A percentile compares a stretch with the other conserved stretches of the same genome.
Evolutionary conservation across 2,888 invertebrate species (phyloP).

Genomic region (Capitulum mitella): DNA sequence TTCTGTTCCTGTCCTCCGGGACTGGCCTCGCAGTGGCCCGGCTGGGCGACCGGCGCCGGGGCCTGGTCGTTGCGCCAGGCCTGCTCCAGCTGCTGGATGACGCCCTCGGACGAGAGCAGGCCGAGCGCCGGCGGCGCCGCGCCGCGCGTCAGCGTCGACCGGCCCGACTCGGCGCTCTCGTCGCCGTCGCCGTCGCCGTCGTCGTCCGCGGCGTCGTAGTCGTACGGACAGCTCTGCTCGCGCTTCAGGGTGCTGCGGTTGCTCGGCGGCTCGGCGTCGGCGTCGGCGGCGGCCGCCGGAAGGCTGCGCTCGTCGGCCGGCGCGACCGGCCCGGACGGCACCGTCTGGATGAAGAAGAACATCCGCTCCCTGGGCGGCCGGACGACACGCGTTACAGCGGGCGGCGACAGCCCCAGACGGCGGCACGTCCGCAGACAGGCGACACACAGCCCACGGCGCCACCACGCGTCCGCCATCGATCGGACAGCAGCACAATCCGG

Average conservation of each 20-base stretch:
- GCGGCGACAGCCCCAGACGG: too few relatives aligned
- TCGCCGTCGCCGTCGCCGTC: slow-evolving; percentile 21
- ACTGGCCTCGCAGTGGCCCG: slow-evolving; percentile 26
- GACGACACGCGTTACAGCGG: too few relatives aligned
- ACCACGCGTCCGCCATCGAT: too few relatives aligned
- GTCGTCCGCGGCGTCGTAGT: background rate
- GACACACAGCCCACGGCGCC: too few relatives aligned
- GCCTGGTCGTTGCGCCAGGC: background rate
- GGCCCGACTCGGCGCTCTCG: slow-evolving; percentile 1
- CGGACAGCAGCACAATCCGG: too few relatives aligned
- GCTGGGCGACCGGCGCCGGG: background rate
- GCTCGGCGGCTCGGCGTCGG: slow-evolving; percentile 16
- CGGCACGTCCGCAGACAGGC: too few relatives aligned
- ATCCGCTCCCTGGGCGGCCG: slow-evolving; percentile 93
- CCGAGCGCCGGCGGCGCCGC: background rate
- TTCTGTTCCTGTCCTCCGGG: slow-evolving; percentile 29
- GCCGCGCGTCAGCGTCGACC: slow-evolving; percentile 27
- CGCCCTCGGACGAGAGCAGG: slow-evolving; percentile 2
- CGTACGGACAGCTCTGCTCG: slow-evolving; percentile 10
- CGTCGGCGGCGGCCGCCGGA: slow-evolving; percentile 30
- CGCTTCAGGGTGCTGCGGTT: slow-evolving; percentile 19
- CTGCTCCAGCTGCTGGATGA: slow-evolving; percentile 3
- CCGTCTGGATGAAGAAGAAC: slow-evolving; percentile 74
- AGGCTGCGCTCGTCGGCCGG: slow-evolving; percentile 37
- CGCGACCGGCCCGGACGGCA: slow-evolving; percentile 39